phyloP scores from a whole-genome alignment of 2,888 invertebrate genomes.

The Diadromus collaris region DNA sequence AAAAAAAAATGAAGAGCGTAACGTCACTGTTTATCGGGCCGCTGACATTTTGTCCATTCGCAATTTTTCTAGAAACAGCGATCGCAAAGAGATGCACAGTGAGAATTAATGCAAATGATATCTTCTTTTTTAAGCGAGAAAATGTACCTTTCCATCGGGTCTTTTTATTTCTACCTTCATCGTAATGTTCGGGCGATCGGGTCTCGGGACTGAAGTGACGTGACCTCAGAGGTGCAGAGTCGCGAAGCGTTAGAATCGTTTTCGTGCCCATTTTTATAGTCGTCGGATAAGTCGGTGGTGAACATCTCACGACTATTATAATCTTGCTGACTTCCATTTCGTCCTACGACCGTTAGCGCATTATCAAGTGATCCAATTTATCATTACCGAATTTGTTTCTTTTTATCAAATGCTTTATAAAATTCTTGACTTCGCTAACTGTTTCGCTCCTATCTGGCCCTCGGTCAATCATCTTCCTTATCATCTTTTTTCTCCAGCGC shows the following conservation, averaged over 20 bases:
- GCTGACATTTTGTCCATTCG: slow-evolving; percentile 2
- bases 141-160: slow-evolving; percentile 35
- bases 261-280: slow-evolving; percentile 71
- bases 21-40: slow-evolving; percentile 4
- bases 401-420: slow-evolving; percentile 3
- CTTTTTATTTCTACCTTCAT: slow-evolving; percentile 15
- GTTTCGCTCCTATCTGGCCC: slow-evolving; percentile 15
- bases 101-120: background rate
- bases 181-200: slow-evolving; percentile 26
- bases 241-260: slow-evolving; percentile 73
- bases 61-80: slow-evolving; percentile 16
- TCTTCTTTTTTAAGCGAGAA: background rate
- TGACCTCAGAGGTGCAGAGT: slow-evolving; percentile 65
- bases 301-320: slow-evolving; percentile 72
- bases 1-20: slow-evolving; percentile 13
- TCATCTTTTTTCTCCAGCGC: slow-evolving; percentile 42
- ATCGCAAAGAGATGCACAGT: background rate
- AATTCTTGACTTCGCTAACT: slow-evolving; percentile 38
- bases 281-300: slow-evolving; percentile 60
- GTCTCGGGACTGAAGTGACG: slow-evolving; percentile 33
- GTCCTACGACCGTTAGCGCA: slow-evolving; percentile 52
- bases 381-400: slow-evolving; percentile 21
- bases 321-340: slow-evolving; percentile 59
- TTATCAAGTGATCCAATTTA: slow-evolving; percentile 25
- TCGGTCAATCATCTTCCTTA: slow-evolving; percentile 35